phyloP scores from a whole-genome alignment of 2,888 invertebrate species.

The Nomada goodeniana region DNA sequence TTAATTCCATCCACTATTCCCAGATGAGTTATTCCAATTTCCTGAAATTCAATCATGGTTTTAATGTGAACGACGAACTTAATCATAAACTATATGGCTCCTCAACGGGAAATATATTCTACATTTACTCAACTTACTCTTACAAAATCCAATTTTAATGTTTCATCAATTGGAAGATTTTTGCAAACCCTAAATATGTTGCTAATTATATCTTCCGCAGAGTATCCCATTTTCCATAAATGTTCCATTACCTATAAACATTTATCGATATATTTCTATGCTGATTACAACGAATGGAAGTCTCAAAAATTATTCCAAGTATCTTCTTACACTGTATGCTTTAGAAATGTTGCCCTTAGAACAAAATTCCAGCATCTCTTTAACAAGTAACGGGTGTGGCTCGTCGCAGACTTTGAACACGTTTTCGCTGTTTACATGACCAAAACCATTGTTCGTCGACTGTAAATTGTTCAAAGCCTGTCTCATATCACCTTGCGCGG shows the following conservation, averaged over 20 bases:
- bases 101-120: background rate
- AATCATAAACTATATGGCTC: background rate
- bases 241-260: conserved; percentile 90
- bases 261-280: conserved; percentile 16
- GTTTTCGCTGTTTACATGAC: conserved; percentile 95
- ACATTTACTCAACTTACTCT: conserved; percentile 85
- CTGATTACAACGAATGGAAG: background rate
- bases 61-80: background rate
- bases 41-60: conserved; percentile 84
- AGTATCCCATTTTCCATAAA: conserved; percentile 97
- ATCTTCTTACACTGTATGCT: conserved; percentile 89
- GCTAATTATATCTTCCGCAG: conserved; percentile 97
- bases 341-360: conserved; percentile 92
- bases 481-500: conserved; percentile 99
- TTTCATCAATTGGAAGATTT: conserved; percentile 92
- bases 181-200: conserved; percentile 98
- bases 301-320: conserved; percentile 1
- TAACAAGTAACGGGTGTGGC: conserved; percentile 97
- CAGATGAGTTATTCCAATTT: conserved; percentile 96
- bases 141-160: conserved; percentile 92
- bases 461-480: conserved; percentile 99
- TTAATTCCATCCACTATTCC: conserved; percentile 95
- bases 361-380: conserved; percentile 95
- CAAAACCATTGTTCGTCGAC: conserved; percentile 96
- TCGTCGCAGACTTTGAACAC: conserved; percentile 99